Percentiles rank a stretch among this genome's conserved stretches.
Evolutionary conservation across 1,140 invertebrate genomes (phyloP).

Genomic region (Calephelis virginiensis): DNA sequence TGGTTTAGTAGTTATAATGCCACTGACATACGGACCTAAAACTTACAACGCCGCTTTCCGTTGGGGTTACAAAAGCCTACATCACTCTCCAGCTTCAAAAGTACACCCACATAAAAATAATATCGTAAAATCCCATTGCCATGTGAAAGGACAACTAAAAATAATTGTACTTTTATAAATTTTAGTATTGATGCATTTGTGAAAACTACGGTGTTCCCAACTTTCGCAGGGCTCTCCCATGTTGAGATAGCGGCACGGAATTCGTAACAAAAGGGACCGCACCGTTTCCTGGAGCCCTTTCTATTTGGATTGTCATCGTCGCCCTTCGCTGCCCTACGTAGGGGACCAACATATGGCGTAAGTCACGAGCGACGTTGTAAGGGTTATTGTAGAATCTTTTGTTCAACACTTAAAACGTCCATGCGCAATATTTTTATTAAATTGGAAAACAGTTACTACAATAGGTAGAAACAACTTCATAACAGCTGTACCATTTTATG

Average conservation of each 20-base stretch:
- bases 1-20: too few species aligned
- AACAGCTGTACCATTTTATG: too few species aligned
- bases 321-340: constrained; percentile 55
- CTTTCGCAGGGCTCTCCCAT: constrained; percentile 3
- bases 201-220: background rate
- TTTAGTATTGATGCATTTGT: background rate
- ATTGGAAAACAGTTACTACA: too few species aligned
- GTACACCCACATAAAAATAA: too few species aligned
- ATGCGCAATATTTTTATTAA: too few species aligned
- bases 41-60: too few species aligned
- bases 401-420: background rate
- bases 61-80: too few species aligned
- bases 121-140: too few species aligned
- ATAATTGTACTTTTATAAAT: background rate
- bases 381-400: background rate
- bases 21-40: too few species aligned
- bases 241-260: constrained; percentile 43
- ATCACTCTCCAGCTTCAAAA: too few species aligned
- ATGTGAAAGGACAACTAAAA: too few species aligned
- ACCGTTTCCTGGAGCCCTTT: constrained; percentile 59
- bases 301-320: constrained; percentile 67
- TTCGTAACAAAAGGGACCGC: constrained; percentile 48
- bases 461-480: too few species aligned
- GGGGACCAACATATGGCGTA: constrained; percentile 45
- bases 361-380: constrained; percentile 39